phyloP scores from a whole-genome alignment of 2,797 vertebrate species.

The Anniella stebbinsi region DNA sequence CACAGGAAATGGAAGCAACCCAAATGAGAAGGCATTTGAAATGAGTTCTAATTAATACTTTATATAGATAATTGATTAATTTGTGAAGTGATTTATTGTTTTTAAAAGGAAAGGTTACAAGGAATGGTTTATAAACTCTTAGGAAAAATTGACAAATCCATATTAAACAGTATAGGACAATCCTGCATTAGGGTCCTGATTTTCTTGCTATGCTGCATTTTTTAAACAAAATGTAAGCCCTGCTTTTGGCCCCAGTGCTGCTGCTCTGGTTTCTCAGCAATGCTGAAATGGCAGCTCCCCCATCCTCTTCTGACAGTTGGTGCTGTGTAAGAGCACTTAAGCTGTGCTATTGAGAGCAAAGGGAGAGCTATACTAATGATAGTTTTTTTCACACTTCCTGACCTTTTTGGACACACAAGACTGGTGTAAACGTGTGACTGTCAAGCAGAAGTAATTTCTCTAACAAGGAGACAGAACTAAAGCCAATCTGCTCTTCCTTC shows the following conservation, averaged over 20 bases:
- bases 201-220: neutral
- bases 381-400: neutral
- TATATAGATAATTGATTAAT: neutral
- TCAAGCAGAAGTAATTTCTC: neutral
- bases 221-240: neutral
- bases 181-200: neutral
- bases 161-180: neutral
- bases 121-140: neutral
- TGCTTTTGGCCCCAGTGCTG: neutral
- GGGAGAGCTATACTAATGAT: neutral
- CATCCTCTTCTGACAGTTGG: neutral
- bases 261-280: neutral
- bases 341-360: slow-evolving; percentile 6
- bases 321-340: neutral
- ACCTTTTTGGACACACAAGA: neutral
- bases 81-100: neutral
- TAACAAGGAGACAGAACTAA: neutral
- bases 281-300: neutral
- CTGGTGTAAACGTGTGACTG: neutral
- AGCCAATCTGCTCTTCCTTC: neutral
- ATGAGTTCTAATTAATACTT: neutral
- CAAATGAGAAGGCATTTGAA: neutral
- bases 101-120: neutral
- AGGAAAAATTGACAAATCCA: neutral
- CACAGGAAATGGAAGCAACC: neutral